Evolutionary conservation across 2,797 vertebrate species (phyloP).

Genomic region (Coreius guichenoti): DNA sequence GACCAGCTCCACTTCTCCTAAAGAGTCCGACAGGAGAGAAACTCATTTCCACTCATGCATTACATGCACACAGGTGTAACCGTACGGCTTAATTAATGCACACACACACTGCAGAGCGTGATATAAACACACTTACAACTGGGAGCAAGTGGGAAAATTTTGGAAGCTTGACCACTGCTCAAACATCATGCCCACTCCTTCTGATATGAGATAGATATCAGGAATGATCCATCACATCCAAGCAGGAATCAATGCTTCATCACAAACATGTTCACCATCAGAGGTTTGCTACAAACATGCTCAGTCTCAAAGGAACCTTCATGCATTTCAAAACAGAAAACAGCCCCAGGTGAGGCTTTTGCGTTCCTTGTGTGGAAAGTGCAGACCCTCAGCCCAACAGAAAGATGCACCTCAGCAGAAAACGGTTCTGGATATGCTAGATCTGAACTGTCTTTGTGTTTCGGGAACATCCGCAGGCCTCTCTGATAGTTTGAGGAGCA

Average conservation of each 20-base stretch:
- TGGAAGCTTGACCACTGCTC: no score
- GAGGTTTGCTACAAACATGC: not conserved
- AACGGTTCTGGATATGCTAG: not conserved
- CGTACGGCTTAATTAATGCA: not conserved
- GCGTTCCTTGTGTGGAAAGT: not conserved
- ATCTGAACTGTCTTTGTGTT: not conserved
- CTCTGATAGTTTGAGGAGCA: slow-evolving; percentile 23
- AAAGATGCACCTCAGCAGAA: not conserved
- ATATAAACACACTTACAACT: no score
- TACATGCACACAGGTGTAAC: not conserved
- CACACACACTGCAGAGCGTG: no score
- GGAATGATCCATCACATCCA: not conserved
- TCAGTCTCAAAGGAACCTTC: not conserved
- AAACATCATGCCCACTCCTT: no score
- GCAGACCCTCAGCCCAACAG: not conserved
- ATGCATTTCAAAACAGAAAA: not conserved
- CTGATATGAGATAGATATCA: no score
- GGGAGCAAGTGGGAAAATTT: no score
- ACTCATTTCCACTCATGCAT: not conserved
- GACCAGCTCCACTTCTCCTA: not conserved
- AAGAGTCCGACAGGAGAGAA: not conserved
- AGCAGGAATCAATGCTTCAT: no score
- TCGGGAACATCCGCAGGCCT: slow-evolving; percentile 23
- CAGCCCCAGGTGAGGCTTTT: not conserved
- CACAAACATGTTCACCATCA: not conserved